Evolutionary conservation across 2,888 invertebrate genomes (phyloP).

Genomic region (Tubiluchus corallicola): DNA sequence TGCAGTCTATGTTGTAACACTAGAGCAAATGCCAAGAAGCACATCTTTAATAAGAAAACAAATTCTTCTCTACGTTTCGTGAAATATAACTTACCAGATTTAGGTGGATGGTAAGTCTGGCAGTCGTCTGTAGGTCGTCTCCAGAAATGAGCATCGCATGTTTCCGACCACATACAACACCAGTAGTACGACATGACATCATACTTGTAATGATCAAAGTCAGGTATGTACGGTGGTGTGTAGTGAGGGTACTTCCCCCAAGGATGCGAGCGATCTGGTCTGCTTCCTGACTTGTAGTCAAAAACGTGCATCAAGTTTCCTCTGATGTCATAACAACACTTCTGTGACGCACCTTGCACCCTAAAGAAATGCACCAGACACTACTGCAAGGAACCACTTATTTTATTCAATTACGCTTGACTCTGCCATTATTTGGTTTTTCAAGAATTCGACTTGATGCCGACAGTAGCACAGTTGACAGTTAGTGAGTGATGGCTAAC

Average conservation of each 20-base stretch:
- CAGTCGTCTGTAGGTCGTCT: constrained; percentile 77
- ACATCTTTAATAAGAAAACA: too few relatives aligned
- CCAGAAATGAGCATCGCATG: constrained; percentile 86
- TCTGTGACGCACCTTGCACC: constrained; percentile 60
- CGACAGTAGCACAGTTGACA: too few relatives aligned
- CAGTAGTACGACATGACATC: constrained; percentile 84
- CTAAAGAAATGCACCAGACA: too few relatives aligned
- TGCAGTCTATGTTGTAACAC: too few relatives aligned
- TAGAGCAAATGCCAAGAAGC: too few relatives aligned
- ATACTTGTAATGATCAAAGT: constrained; percentile 84
- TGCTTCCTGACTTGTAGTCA: constrained; percentile 84
- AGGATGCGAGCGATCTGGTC: constrained; percentile 40
- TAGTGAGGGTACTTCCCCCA: constrained; percentile 76
- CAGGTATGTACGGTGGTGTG: constrained; percentile 42
- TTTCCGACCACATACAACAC: constrained; percentile 85
- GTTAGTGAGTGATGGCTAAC: too few relatives aligned
- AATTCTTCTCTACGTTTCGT: too few relatives aligned
- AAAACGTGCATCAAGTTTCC: constrained; percentile 78
- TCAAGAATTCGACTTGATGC: too few relatives aligned
- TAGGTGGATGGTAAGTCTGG: constrained; percentile 81
- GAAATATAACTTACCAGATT: constrained; percentile 45
- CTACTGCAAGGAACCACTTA: too few relatives aligned
- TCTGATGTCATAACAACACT: constrained; percentile 89
- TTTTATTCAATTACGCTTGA: too few relatives aligned
- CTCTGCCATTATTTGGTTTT: too few relatives aligned